Evolutionary conservation across 1,140 invertebrate genomes (phyloP).

Genomic region (Drosophila fuyamai): DNA sequence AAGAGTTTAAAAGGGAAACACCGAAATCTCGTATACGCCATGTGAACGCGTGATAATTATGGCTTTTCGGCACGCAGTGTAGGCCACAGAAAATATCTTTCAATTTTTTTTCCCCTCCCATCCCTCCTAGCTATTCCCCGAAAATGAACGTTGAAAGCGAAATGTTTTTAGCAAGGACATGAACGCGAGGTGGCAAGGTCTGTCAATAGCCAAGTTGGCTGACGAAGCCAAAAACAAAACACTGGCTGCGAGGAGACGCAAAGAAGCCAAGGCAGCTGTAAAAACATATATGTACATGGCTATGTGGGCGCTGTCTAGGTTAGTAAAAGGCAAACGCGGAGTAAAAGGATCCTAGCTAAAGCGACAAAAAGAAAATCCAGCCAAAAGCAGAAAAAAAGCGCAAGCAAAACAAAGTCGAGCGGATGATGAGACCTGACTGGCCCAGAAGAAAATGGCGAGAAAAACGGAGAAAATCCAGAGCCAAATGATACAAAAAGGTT

Average conservation of each 20-base stretch:
- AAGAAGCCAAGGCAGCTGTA: conserved; percentile 36
- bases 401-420: conserved; percentile 31
- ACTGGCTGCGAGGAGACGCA: conserved; percentile 2
- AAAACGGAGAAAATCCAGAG: conserved; percentile 6
- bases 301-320: conserved; percentile 32
- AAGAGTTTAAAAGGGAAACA: conserved; percentile 43
- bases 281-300: conserved; percentile 19
- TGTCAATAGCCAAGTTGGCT: conserved; percentile 16
- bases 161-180: conserved; percentile 10
- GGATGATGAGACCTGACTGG: conserved; percentile 51
- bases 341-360: conserved; percentile 5
- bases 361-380: conserved; percentile 55
- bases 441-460: conserved; percentile 24
- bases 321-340: conserved; percentile 18
- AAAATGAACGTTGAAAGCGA: conserved; percentile 35
- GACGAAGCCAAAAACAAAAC: conserved; percentile 53
- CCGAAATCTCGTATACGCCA: conserved; percentile 53
- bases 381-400: conserved; percentile 31
- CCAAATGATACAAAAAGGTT: conserved; percentile 8
- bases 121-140: background rate
- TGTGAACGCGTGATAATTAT: conserved; percentile 70
- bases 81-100: conserved; percentile 14
- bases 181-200: conserved; percentile 13
- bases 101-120: conserved; percentile 11
- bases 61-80: conserved; percentile 60